These are phyloP conservation scores for Perizoma flavofasciatum DNA, from an alignment of 2,888 invertebrate genomes.

Conservation along the genomic window DNA sequence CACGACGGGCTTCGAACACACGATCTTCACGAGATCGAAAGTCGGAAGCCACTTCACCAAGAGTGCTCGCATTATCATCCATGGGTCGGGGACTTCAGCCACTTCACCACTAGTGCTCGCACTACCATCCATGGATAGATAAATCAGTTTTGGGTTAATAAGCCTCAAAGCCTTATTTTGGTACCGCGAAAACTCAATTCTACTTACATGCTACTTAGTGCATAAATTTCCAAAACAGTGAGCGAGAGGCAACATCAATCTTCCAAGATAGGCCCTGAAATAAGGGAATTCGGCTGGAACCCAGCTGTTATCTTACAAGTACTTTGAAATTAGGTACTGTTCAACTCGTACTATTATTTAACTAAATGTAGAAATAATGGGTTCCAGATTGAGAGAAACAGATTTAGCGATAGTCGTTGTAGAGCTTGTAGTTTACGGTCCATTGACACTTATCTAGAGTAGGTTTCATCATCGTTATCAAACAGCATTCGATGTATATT, in stretches of 20 bases:
- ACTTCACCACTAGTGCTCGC: too few species aligned
- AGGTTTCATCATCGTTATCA: too few species aligned
- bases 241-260: not conserved
- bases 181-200: not conserved
- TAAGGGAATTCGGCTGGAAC: not conserved
- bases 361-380: slow-evolving; percentile 8
- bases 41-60: too few species aligned
- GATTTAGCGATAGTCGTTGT: slow-evolving; percentile 1
- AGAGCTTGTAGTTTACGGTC: too few species aligned
- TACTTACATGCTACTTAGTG: not conserved
- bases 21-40: too few species aligned
- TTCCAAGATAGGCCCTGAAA: not conserved
- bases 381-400: not conserved
- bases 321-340: slow-evolving; percentile 3
- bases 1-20: too few species aligned
- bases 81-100: too few species aligned
- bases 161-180: not conserved
- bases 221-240: not conserved
- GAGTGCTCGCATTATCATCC: too few species aligned
- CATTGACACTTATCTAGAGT: too few species aligned
- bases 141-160: too few species aligned
- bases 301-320: not conserved
- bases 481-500: too few species aligned
- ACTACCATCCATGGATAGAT: too few species aligned
- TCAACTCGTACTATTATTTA: slow-evolving; percentile 10